Evolutionary conservation across 2,888 invertebrate genomes (phyloP), one percentile per base, ranked within the genome.

Genomic region (Tridacna gigas): DNA sequence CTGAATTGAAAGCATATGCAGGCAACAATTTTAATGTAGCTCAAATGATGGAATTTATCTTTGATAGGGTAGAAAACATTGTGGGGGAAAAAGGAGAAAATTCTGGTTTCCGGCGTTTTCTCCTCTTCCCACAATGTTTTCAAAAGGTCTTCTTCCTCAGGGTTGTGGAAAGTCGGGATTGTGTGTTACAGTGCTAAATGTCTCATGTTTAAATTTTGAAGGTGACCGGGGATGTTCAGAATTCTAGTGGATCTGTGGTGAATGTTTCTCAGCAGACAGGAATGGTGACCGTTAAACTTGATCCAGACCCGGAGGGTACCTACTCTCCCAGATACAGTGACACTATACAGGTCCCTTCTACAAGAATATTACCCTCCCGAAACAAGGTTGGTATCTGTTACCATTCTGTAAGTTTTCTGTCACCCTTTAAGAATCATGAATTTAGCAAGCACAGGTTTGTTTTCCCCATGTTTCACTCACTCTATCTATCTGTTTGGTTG

Each of bases 261-360:
- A 92, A 90, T 82, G 91, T 94, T 66, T 94, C 94, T 0, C 94
- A 94, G 76, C 93, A 93, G 88, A 93, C 93, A 9, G 94, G 94
- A 9, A 90, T 93, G 85, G 94, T 93, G 20, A 92, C 91, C 0
- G 90, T 94, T 9, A 88, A 90, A 63, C 90, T 94, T 45, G 90
- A 90, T 69, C 88, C 91, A 18, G 91, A 90, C 22, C 83, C 84
- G 7, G 89, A 89, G 9, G 88, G 86, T n/a, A 75, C 81, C 11
- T 78, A 77, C n/a, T 85, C 92, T 7, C 89, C 93, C 0, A 86
- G 92, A 69, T 94, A 92, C 88, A 90, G 91, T 80, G 93, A 94
- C 82, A 90, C 90, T 0, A 89, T 94, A 77, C 91, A 94, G 79
- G 93, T 94, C 12, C 94, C 94, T 7, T 71, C 93, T 45, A 83